phyloP scores from a whole-genome alignment of 2,113 vertebrate species.

The Terrapene triunguis region DNA sequence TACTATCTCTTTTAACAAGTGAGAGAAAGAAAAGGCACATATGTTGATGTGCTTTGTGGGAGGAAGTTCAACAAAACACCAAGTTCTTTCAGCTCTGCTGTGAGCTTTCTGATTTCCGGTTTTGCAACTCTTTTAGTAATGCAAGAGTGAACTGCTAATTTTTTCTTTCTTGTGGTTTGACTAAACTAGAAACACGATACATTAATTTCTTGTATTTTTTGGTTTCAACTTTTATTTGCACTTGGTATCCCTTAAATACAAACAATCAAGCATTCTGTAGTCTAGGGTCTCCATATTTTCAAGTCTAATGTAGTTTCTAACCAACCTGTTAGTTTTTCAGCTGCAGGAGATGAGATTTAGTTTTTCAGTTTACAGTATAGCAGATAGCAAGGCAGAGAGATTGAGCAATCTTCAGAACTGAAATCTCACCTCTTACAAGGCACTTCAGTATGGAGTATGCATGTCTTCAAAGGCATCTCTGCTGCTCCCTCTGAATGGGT shows the following conservation, averaged over 20 bases:
- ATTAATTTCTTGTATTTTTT: background rate
- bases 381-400: background rate
- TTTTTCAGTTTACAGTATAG: background rate
- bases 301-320: background rate
- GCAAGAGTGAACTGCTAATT: background rate
- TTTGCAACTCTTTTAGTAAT: background rate
- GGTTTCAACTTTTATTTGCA: background rate
- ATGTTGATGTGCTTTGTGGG: constrained; percentile 55
- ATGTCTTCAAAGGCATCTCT: accelerated
- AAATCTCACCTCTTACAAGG: background rate
- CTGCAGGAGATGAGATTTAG: background rate
- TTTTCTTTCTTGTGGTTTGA: background rate
- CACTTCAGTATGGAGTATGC: background rate
- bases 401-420: accelerated
- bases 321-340: background rate
- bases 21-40: background rate
- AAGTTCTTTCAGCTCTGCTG: background rate
- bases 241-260: background rate
- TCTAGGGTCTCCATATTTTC: background rate
- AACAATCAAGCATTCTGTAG: background rate
- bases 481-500: background rate
- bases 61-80: constrained; percentile 68
- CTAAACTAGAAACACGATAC: background rate
- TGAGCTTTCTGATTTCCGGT: constrained; percentile 31
- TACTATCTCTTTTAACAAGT: background rate